Evolutionary conservation across 2,888 invertebrate genomes (phyloP).

Genomic region (Agriopis leucophaearia): DNA sequence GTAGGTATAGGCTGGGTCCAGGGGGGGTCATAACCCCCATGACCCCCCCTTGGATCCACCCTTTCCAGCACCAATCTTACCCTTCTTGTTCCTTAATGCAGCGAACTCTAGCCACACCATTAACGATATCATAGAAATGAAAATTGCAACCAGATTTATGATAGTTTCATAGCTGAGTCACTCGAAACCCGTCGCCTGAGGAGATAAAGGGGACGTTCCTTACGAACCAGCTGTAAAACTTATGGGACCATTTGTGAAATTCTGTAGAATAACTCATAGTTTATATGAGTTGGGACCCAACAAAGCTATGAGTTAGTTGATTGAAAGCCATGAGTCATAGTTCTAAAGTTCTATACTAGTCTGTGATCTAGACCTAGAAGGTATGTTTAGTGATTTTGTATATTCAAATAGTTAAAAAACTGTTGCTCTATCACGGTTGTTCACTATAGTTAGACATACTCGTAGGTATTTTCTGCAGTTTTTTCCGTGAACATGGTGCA

Average conservation of each 20-base stretch:
- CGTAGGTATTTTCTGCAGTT: too few species aligned
- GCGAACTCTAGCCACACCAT: constrained; percentile 43
- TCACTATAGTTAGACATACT: too few species aligned
- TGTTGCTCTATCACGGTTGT: too few species aligned
- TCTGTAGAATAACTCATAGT: constrained; percentile 18
- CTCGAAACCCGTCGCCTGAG: constrained; percentile 35
- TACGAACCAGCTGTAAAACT: constrained; percentile 43
- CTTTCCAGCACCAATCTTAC: not conserved
- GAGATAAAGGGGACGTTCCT: constrained; percentile 45
- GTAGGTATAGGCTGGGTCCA: too few species aligned
- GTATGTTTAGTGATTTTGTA: not conserved
- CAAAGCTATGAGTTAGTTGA: constrained; percentile 19
- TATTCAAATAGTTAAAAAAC: too few species aligned
- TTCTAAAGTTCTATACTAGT: constrained; percentile 4
- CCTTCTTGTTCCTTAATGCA: constrained; percentile 7
- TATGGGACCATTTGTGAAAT: constrained; percentile 36
- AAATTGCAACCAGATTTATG: constrained; percentile 58
- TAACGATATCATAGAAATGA: constrained; percentile 58
- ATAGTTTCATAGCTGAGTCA: constrained; percentile 46
- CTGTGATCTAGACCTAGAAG: not conserved
- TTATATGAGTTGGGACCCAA: constrained; percentile 13
- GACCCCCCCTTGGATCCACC: too few species aligned
- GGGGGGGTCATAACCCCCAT: too few species aligned
- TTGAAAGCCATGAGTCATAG: constrained; percentile 22
- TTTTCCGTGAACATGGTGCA: too few species aligned